Conservation (phyloP, 2,113 vertebrate species). For the Lycaon pictus region DNA sequence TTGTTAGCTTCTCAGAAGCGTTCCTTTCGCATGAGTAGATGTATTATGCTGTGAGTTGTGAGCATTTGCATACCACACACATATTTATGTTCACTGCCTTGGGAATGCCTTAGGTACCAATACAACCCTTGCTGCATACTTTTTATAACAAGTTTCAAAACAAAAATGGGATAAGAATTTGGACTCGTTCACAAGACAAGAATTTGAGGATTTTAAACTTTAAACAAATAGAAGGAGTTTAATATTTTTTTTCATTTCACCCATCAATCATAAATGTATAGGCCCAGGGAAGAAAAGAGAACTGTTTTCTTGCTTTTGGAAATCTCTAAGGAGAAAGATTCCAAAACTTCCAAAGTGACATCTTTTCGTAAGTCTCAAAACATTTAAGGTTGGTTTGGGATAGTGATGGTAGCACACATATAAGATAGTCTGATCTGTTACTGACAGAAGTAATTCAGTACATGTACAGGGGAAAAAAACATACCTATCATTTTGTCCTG, state of each 20-base stretch:
- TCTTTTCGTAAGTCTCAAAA: neutral
- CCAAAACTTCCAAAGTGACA: neutral
- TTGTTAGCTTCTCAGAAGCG: neutral
- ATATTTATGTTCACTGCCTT: neutral
- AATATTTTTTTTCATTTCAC: conserved; percentile 22
- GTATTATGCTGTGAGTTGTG: neutral
- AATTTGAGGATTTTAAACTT: conserved; percentile 64
- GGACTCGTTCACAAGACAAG: conserved; percentile 51
- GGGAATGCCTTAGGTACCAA: conserved; percentile 16
- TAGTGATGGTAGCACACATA: neutral
- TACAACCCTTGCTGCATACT: conserved; percentile 3
- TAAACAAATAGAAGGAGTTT: conserved; percentile 38
- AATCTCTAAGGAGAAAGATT: conserved; percentile 25
- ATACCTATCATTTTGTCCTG: neutral
- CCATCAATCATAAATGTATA: neutral
- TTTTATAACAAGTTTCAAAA: conserved; percentile 59
- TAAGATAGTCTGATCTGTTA: neutral
- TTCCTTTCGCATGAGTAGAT: neutral
- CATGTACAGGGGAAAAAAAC: neutral
- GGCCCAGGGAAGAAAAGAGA: conserved; percentile 10
- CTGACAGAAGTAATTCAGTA: neutral
- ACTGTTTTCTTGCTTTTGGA: conserved; percentile 25
- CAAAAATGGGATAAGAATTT: conserved; percentile 59
- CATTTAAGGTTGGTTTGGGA: neutral
- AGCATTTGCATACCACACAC: conserved; percentile 31